phyloP scores from a whole-genome alignment of 1,140 invertebrate species.

The Apis cerana region DNA sequence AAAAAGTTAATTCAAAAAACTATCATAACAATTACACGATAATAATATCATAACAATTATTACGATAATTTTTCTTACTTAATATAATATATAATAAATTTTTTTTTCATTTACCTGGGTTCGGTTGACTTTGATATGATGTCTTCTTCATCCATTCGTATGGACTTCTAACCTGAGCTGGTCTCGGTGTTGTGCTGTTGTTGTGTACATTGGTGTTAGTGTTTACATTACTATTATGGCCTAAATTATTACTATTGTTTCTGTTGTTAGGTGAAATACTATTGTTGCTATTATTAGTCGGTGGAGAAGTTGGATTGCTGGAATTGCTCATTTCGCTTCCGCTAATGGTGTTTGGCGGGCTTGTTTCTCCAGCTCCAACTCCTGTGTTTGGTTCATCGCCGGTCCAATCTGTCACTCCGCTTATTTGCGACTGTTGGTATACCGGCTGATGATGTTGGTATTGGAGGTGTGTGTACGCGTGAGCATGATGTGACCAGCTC shows the following conservation, averaged over 20 bases:
- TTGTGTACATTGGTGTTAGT: slow-evolving; percentile 37
- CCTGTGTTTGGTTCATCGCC: slow-evolving; percentile 64
- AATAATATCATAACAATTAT: no score
- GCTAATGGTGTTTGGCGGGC: slow-evolving; percentile 84
- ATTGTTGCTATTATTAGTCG: slow-evolving; percentile 56
- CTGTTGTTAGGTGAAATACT: slow-evolving; percentile 54
- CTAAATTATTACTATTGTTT: neutral
- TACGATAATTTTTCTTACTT: no score
- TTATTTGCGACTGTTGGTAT: slow-evolving; percentile 53
- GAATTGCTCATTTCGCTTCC: slow-evolving; percentile 87
- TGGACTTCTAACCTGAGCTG: slow-evolving; percentile 87
- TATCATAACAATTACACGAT: no score
- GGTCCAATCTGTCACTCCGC: slow-evolving; percentile 68
- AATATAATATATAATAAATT: no score
- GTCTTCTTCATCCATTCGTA: slow-evolving; percentile 96
- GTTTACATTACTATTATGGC: slow-evolving; percentile 26
- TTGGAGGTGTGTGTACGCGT: slow-evolving; percentile 74
- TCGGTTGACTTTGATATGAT: slow-evolving; percentile 90
- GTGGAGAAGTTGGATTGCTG: slow-evolving; percentile 73
- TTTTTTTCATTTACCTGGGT: slow-evolving; percentile 84
- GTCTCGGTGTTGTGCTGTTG: slow-evolving; percentile 71
- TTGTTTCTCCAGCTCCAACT: slow-evolving; percentile 76
- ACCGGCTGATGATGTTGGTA: slow-evolving; percentile 64
- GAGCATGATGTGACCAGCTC: slow-evolving; percentile 63
- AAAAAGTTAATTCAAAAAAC: no score